Evolutionary conservation across 2,797 vertebrate species (phyloP).

Genomic region (Neosilurus hyrtlii): DNA sequence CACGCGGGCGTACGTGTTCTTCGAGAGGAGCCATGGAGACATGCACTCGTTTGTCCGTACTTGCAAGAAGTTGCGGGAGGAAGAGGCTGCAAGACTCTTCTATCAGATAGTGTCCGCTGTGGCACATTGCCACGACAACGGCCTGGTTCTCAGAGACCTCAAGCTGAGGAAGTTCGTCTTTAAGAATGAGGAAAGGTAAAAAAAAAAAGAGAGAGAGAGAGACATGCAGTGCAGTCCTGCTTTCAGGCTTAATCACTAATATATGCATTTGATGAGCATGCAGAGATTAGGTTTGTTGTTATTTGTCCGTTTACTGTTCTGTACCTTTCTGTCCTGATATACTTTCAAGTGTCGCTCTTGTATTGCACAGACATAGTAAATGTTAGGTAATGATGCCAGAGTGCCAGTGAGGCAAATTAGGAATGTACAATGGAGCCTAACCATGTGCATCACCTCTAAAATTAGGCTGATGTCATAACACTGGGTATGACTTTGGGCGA

Average conservation of each 20-base stretch:
- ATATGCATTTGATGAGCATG: not conserved
- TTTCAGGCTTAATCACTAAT: not conserved
- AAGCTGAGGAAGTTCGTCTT: constrained; percentile 98
- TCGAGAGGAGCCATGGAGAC: constrained; percentile 95
- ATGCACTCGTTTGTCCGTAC: constrained; percentile 99
- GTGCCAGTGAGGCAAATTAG: not conserved
- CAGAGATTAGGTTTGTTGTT: not conserved
- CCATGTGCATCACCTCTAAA: constrained; percentile 36
- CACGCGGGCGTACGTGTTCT: constrained; percentile 95
- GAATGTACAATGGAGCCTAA: constrained; percentile 23
- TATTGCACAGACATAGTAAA: not conserved
- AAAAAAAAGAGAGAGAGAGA: not conserved
- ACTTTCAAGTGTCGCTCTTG: not conserved
- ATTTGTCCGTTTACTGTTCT: not conserved
- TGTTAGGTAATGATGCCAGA: not conserved
- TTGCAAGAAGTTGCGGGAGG: constrained; percentile 97
- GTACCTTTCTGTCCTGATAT: not conserved
- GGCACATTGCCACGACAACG: constrained; percentile 95
- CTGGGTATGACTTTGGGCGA: constrained; percentile 46
- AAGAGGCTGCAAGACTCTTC: constrained; percentile 95
- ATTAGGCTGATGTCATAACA: constrained; percentile 48
- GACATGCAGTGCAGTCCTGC: not conserved
- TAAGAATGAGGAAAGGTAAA: constrained; percentile 95
- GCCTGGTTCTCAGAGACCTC: constrained; percentile 96
- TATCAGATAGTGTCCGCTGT: constrained; percentile 96